Base-by-base conservation (phyloP, 1,140 invertebrate species). In the Listronotus oregonensis region DNA sequence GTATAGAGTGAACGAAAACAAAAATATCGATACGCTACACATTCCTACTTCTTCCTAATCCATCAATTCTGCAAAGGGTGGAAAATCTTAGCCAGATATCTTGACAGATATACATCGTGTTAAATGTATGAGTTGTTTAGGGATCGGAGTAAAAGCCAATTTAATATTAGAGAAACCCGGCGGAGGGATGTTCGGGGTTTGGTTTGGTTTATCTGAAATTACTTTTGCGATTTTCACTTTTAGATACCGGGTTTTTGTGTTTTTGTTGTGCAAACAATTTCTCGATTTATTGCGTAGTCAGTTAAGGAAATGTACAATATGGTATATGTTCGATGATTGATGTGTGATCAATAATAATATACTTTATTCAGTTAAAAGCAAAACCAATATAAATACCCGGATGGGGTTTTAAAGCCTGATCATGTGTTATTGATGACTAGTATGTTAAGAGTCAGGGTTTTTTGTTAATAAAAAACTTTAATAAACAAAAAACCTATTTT, bases 191-290 rank as follows among this genome's bases (percentile, higher is more conserved):
- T 61, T 52, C 18, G 37, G 59, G 49, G 59, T 61, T 59, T 34
- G 57, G 47, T 37, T 59, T 59, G 57, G 43, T 61, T 61, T 61
- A 61, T 61, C 59, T 61, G 40, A 61, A 61, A 61, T 61, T 61
- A 61, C 59, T 40, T 61, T 61, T 32, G 59, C 59, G 59, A 61
- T 61, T 61, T 61, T 51, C 47, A 61, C 47, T 61, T 61, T 61
- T 27, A 61, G 47, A 61, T 61, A 61, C 59, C 57, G 43, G 39
- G 7, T 11, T 17, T 47, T 59, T 59, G 57, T 44, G 57, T 59
- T 59, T 59, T 59, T 59, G 43, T 59, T 59, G 57, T 43, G 31
- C 57, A 59, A 59, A 59, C 57, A 59, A 59, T 59, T 57, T 57
- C 47, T 44, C 57, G 57, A 34, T 27, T 59, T 59, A 59, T 59